A percentile compares a stretch with the other conserved stretches of the same genome.
phyloP scores from a whole-genome alignment of 2,113 vertebrate species.

The Amblyopsis rosae region DNA sequence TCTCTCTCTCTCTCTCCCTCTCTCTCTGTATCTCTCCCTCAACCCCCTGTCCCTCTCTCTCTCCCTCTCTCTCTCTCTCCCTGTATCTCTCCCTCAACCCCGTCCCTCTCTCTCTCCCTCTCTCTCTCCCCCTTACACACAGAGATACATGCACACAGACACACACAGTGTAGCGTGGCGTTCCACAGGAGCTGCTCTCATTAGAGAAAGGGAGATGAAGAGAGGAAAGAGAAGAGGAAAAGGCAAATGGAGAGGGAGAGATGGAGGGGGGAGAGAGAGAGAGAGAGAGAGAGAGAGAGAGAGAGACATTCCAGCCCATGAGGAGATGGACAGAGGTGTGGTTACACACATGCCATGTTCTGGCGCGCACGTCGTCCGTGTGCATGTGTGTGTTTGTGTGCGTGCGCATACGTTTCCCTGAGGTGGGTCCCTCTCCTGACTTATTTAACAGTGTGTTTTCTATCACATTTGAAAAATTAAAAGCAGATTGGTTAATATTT shows the following conservation, averaged over 20 bases:
- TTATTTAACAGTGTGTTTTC: conserved; percentile 78
- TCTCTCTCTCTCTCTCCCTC: background rate
- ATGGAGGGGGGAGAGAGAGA: background rate
- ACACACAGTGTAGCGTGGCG: background rate
- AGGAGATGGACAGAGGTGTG: conserved; percentile 6
- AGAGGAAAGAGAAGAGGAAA: background rate
- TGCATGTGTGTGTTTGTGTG: conserved; percentile 46
- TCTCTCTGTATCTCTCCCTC: background rate
- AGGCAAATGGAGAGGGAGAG: conserved; percentile 2
- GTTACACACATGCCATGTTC: conserved; percentile 15
- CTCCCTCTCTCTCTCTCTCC: background rate
- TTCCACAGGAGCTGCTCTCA: conserved; percentile 73
- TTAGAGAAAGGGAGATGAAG: conserved; percentile 55
- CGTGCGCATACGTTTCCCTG: conserved; percentile 57
- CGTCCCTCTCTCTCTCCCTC: background rate
- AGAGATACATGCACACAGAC: background rate
- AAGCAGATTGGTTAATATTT: conserved; percentile 79
- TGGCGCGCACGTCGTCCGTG: background rate
- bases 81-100: background rate
- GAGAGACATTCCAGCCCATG: background rate
- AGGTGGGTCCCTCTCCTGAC: conserved; percentile 61
- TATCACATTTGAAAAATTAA: conserved; percentile 75
- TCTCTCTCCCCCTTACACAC: background rate
- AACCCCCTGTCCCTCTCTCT: background rate
- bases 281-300: background rate